These are phyloP conservation scores for Blastobasis adustella DNA, from an alignment of 2,888 invertebrate species.

Conservation along the genomic window DNA sequence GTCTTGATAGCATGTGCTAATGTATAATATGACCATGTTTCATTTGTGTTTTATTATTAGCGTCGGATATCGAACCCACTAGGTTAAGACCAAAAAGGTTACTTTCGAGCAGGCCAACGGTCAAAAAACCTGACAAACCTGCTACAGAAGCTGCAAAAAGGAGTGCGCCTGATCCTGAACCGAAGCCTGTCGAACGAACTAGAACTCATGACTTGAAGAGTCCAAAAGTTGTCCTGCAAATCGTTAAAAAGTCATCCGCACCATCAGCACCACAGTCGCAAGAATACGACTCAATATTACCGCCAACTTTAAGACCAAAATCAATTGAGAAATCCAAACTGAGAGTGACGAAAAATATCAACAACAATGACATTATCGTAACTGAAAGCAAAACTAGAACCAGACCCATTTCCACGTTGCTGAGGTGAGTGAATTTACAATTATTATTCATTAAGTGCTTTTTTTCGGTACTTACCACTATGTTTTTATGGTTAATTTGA, in stretches of 20 bases:
- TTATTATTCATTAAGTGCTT: background rate
- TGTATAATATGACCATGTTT: no score
- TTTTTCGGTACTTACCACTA: background rate
- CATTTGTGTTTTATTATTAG: slow-evolving; percentile 19
- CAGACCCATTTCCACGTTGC: slow-evolving; percentile 31
- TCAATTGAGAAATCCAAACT: slow-evolving; percentile 36
- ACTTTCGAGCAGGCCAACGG: slow-evolving; percentile 31
- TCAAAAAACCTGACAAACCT: slow-evolving; percentile 35
- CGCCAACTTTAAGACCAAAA: slow-evolving; percentile 53
- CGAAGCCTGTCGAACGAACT: slow-evolving; percentile 25
- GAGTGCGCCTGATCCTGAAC: slow-evolving; percentile 42
- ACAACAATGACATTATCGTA: slow-evolving; percentile 46
- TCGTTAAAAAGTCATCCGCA: slow-evolving; percentile 51
- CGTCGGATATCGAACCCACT: slow-evolving; percentile 28
- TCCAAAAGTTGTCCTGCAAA: slow-evolving; percentile 52
- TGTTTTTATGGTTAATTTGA: background rate
- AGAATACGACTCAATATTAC: slow-evolving; percentile 16
- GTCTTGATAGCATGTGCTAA: no score
- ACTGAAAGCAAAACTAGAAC: slow-evolving; percentile 30
- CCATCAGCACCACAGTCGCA: slow-evolving; percentile 27
- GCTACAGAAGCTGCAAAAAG: slow-evolving; percentile 47
- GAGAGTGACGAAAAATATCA: slow-evolving; percentile 56
- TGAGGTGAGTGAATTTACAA: slow-evolving; percentile 37
- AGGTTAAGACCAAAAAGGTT: slow-evolving; percentile 37
- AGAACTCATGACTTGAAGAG: slow-evolving; percentile 38